Conservation (phyloP, 64 coral and sea anemone genomes). For the Platygyra sinensis region DNA sequence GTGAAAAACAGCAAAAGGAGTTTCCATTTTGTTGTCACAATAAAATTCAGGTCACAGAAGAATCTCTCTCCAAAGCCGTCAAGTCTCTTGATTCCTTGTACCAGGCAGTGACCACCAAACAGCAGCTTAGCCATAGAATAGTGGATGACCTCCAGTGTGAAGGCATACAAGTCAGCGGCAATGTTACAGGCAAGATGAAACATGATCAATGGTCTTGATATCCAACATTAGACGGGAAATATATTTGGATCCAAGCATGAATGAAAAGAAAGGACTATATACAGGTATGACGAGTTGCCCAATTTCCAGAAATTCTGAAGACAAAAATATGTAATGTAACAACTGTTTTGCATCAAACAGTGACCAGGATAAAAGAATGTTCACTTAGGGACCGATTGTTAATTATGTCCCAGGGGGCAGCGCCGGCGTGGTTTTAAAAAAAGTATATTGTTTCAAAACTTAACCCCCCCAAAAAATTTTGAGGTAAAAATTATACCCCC, state of each 20-base stretch:
- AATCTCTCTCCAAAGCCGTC: slow-evolving; percentile 28
- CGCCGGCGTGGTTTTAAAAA: too few relatives aligned
- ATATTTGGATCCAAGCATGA: background rate
- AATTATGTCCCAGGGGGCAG: too few relatives aligned
- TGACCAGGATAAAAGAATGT: too few relatives aligned
- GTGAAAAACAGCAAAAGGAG: slow-evolving; percentile 13
- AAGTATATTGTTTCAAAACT: too few relatives aligned
- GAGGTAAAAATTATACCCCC: too few relatives aligned
- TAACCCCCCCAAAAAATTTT: too few relatives aligned
- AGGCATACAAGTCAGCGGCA: background rate
- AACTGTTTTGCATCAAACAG: too few relatives aligned
- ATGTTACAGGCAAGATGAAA: too few relatives aligned
- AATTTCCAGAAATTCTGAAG: background rate
- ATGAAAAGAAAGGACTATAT: background rate
- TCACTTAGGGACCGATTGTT: too few relatives aligned
- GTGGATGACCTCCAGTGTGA: background rate
- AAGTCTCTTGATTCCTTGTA: slow-evolving; percentile 18
- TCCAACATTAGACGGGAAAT: too few relatives aligned
- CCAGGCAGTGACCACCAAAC: slow-evolving; percentile 2
- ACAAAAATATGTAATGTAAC: background rate
- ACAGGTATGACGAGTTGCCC: background rate
- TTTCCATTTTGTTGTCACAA: slow-evolving; percentile 30
- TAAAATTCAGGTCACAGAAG: background rate
- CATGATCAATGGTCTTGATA: too few relatives aligned
- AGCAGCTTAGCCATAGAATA: background rate